A percentile compares a stretch with the other conserved stretches of the same genome.
phyloP scores from a whole-genome alignment of 2,888 invertebrate species.

The Aplocera efformata region DNA sequence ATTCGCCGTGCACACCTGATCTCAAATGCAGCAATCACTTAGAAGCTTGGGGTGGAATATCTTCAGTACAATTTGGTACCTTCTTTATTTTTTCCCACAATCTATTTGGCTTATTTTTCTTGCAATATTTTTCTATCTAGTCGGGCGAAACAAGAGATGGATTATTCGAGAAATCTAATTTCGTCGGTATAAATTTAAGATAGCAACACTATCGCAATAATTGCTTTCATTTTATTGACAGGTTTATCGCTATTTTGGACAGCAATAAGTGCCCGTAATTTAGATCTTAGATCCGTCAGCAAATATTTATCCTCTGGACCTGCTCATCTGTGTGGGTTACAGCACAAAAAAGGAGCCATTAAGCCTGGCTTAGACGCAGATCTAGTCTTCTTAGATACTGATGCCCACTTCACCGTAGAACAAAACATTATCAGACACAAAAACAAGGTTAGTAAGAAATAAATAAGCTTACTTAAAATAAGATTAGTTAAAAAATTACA shows the following conservation, averaged over 20 bases:
- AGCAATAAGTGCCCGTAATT: slow-evolving; percentile 73
- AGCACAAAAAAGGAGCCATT: slow-evolving; percentile 82
- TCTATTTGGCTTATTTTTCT: too few species aligned
- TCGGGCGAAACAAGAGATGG: too few species aligned
- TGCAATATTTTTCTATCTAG: neutral
- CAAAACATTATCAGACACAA: slow-evolving; percentile 82
- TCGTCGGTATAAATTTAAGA: too few species aligned
- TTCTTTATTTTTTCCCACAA: slow-evolving; percentile 9
- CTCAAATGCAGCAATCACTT: slow-evolving; percentile 83
- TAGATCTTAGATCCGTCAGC: slow-evolving; percentile 77
- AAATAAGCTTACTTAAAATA: too few species aligned
- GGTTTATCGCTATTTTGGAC: slow-evolving; percentile 86
- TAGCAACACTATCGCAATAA: too few species aligned
- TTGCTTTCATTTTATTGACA: slow-evolving; percentile 35
- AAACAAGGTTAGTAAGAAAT: slow-evolving; percentile 82
- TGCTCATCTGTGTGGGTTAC: slow-evolving; percentile 82
- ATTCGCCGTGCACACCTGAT: slow-evolving; percentile 85
- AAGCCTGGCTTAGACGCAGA: slow-evolving; percentile 85
- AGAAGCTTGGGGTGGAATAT: slow-evolving; percentile 87
- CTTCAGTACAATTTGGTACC: slow-evolving; percentile 85
- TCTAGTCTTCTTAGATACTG: slow-evolving; percentile 85
- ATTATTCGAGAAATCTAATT: too few species aligned
- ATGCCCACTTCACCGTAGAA: slow-evolving; percentile 78
- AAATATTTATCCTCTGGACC: slow-evolving; percentile 82
- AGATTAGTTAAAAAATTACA: too few species aligned